A percentile compares a stretch with the other conserved stretches of the same genome.
These are phyloP conservation scores for Antechinus stuartii DNA, from an alignment of 2,113 vertebrate species.

Conservation along the genomic window DNA sequence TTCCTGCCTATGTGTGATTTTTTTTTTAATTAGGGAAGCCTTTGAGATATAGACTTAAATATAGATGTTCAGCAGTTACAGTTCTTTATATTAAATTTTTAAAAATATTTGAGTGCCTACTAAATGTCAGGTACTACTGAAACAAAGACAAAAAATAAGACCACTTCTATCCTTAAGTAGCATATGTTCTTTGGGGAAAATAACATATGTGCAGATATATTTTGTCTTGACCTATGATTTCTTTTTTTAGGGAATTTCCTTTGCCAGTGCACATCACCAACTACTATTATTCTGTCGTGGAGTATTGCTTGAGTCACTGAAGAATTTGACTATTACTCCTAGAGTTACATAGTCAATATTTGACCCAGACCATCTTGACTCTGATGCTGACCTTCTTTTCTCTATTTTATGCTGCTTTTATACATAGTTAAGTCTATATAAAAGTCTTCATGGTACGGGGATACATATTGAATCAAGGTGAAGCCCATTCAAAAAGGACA, in stretches of 20 bases:
- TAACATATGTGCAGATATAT: not conserved
- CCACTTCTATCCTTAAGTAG: not conserved
- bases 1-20: not conserved
- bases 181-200: not conserved
- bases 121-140: not conserved
- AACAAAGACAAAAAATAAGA: not conserved
- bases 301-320: not conserved
- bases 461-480: not conserved
- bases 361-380: not conserved
- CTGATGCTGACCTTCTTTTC: not conserved
- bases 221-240: not conserved
- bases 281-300: not conserved
- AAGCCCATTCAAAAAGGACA: not conserved
- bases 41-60: not conserved
- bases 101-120: not conserved
- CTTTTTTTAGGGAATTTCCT: not conserved
- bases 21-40: not conserved
- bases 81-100: constrained; percentile 9
- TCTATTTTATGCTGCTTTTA: not conserved
- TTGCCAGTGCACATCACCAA: not conserved
- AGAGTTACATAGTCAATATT: not conserved
- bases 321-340: not conserved
- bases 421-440: not conserved
- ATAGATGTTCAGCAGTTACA: not conserved
- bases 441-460: not conserved